Base-by-base conservation (phyloP, 2,888 invertebrate genomes). In the Heliconius ismenius region DNA sequence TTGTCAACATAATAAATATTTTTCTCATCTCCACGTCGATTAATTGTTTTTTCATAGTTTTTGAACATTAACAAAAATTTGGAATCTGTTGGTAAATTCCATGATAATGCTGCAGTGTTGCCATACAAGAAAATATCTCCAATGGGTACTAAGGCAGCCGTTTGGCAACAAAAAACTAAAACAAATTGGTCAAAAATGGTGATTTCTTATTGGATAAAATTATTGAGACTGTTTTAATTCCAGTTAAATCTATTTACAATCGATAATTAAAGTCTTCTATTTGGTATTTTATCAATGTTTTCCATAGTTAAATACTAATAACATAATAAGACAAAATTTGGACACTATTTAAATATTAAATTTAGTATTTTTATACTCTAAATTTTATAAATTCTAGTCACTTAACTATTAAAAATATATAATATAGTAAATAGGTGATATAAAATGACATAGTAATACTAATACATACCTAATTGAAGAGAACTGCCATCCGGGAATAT, bases 61-160 rank as follows among this genome's bases (percentile, higher is more conserved):
- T 90, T 92, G 7, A 94, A 83, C 82, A 88, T 86, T 62, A 88
- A 82, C 7, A 92, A 83, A 15, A 88, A 81, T 32, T 86, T 85
- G 0, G 92, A 95, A 73, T 95, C 95, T 60, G 95, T 94, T 0
- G 97, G 97, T 36, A 97, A 86, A 81, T 94, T 95, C 96, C 97
- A 97, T 3, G 97, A 97, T 77, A 97, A 88, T 2, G 96, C 97
- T 1, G 96, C 96, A 0, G 97, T 97, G 76, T 95, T 95, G 4
- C 96, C 97, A 80, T 96, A 92, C 11, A 96, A 95, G 83, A 97
- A 96, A 62, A 95, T 95, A 78, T 95, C 95, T 0, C 93, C 92
- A 0, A 93, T 96, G 0, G 95, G 92, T 18, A 95, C 92, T 13
- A 95, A 82, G 0, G 95, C 95, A 21, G 95, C 88, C 60, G 95